Base-by-base conservation (phyloP, 23 tunicate genomes). In the Halocynthia roretzi region DNA sequence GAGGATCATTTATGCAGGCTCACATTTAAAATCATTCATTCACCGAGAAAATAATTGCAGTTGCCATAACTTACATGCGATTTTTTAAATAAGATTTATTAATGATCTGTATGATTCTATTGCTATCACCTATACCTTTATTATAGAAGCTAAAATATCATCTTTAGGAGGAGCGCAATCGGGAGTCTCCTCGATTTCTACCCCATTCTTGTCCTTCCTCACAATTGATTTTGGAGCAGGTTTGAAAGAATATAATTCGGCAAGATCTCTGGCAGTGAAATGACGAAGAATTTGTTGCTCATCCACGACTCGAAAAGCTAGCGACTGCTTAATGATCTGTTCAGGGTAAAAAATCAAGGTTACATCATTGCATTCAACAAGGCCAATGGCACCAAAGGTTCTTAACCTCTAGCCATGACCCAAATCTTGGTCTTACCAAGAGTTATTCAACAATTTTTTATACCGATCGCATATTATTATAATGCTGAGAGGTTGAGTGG, bases 281-380 rank as follows among this genome's bases (percentile, higher is more conserved):
- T 93, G 93, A 10, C 98, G 85, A 56, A 87, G 81, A 56, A 87
- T 83, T 53, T 93, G 98, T 70, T 93, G 98, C 75, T 93, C 98
- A 71, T 93, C 98, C 8, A 93, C 93, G 10, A 93, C 98, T 23
- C 98, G 89, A 53, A 93, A 87, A 17, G 93, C 77, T 8, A 93
- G 81, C 7, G 98, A 93, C 68, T 87, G 93, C 55, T 93, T 93
- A 67, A 85, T 93, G 44, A 93, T 86, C 78, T 89, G 95, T 7
- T 88, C 64, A 23, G 83, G 88, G 66, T 89, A 83, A 31, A 31
- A 31, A n/a, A n/a, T n/a, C 44, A 31, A 31, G 44, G 44, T 31
- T 31, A 31, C 44, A 31, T 31, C 44, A 31, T 1, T 31, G 44
- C 44, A 0, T 31, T 0, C 44, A 31, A 31, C 44, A 31, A 31